These are phyloP conservation scores for Ericerus pela DNA, from an alignment of 1,140 invertebrate genomes.

Conservation along the genomic window DNA sequence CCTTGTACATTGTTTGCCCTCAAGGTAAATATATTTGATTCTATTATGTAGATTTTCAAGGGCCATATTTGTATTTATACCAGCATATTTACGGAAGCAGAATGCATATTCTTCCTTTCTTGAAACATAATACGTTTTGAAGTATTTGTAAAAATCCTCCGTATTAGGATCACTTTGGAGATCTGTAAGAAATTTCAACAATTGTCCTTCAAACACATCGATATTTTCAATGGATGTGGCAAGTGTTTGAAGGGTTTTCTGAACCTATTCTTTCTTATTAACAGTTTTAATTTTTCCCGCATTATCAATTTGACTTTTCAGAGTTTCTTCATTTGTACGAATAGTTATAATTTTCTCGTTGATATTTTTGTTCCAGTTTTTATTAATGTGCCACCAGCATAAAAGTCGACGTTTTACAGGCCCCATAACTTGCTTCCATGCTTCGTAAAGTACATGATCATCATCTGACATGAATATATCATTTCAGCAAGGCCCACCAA, in stretches of 20 bases:
- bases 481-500: neutral
- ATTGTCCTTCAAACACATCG: neutral
- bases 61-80: constrained; percentile 15
- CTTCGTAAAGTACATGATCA: constrained; percentile 11
- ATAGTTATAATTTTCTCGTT: neutral
- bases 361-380: constrained; percentile 13
- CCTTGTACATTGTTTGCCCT: constrained; percentile 13
- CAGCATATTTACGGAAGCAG: constrained; percentile 4
- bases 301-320: neutral
- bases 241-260: no score
- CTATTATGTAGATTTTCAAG: constrained; percentile 14
- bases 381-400: constrained; percentile 16
- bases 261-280: no score
- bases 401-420: neutral
- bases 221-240: no score
- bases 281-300: neutral
- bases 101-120: constrained; percentile 10
- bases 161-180: neutral
- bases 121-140: constrained; percentile 2
- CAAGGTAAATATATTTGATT: constrained; percentile 14
- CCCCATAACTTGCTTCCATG: constrained; percentile 13
- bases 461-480: constrained; percentile 16
- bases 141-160: constrained; percentile 7
- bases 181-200: constrained; percentile 4
- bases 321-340: neutral